Evolutionary conservation across 1,140 invertebrate species (phyloP), one percentile per base, ranked within the genome.

Genomic region (Drosophila seguyi): DNA sequence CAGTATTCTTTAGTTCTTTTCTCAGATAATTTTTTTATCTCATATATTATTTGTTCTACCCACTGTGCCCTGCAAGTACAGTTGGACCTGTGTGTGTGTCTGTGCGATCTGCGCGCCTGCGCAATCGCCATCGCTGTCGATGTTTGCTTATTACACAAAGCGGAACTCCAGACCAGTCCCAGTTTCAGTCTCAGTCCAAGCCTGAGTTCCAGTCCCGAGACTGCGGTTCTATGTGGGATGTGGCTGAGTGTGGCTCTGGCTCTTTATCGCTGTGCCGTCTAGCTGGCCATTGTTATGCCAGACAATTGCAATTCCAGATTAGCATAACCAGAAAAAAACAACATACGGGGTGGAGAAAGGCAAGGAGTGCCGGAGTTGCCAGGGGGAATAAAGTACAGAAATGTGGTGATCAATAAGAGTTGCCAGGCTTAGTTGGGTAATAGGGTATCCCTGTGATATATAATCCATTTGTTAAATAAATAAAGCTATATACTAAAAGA

Each of bases 81-180:
- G 61, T 44, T 63, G 14, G 14, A 4, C 1, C 31, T 39, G 22
- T 39, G 14, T 41, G 22, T 41, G 36, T 42, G 31, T 60, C 27
- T 53, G 47, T 55, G 67, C 39, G 71, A 69, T 22, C 39, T 39
- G 59, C 18, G 48, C 72, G 62, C 52, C 74, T 77, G 72, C 72
- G 62, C 60, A 78, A 78, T 78, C 48, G 58, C 76, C 39, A 60
- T 63, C 18, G 50, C 50, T 50, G 67, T 69, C 74, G 62, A 76
- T 67, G 58, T 61, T 69, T 59, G 66, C 65, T 77, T 90, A 66
- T 85, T 75, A 81, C 85, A 81, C 53, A 90, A 90, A 90, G 84
- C 84, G 84, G 84, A 88, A 88, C 84, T 88, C 74, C 62, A 76
- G 62, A 57, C 66, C 68, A 59, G 44, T 57, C 69, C 68, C 36